Base-by-base conservation (phyloP, 2,113 vertebrate genomes). In the Arvicanthis niloticus region DNA sequence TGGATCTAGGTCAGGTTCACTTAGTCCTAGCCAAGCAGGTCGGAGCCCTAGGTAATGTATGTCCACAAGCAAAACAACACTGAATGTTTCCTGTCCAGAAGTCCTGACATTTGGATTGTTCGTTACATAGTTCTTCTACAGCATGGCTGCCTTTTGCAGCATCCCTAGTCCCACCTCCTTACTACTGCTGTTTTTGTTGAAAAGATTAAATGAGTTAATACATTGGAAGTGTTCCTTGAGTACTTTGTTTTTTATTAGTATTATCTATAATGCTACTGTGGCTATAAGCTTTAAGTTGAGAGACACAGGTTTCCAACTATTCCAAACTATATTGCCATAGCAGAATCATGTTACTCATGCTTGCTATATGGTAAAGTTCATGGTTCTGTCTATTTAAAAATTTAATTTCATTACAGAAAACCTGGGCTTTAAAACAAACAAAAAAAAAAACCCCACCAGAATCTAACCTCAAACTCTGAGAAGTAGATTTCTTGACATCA, bases 401-500 rank as follows among this genome's bases (percentile, higher is more conserved):
- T 85, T 85, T 4, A 89, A 82, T 68, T 86, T 93, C 40, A 70
- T 93, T 91, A 65, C 26, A 96, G 76, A 65, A 92, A 92, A 86
- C 86, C 11, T 94, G 4, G 24, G 19, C 58, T 84, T 2, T 45
- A 91, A 5, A 17, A 53, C 9, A 86, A 22, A 48, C 91, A 29
- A 24, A 65, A 72, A 68, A 31, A 24, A 65, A 72, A 45, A 45
- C 5, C 45, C 67, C 91, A 53, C 45, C 29, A 73, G 48, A 92
- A 7, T 75, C 22, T 29, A 91, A 45, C 8, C 11, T 94, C n/a
- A 75, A 7, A 17, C 73, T 13, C 24, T 87, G 26, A 96, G 45
- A 95, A 89, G 2, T 70, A 60, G 53, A 42, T 95, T 92, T 96
- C 75, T 93, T 88, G 7, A 94, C 93, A 93, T 92, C 31, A 92